Base-by-base conservation (phyloP, 2,797 vertebrate species). In the Rhinoraja longicauda region DNA sequence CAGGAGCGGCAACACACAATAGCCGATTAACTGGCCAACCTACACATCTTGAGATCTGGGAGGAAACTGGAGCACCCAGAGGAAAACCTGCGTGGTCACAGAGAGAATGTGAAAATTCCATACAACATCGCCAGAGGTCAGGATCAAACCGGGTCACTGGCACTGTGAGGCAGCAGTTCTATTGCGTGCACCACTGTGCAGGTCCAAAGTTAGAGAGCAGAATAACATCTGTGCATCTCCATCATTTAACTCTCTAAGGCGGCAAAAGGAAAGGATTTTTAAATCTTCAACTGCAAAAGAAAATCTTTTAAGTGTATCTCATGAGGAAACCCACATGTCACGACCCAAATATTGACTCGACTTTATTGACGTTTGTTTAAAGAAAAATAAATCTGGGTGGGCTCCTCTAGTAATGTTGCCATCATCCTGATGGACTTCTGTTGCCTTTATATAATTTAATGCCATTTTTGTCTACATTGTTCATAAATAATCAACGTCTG, bases 301-400 rank as follows among this genome's bases (percentile, higher is more conserved):
- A 84, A 57, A n/a, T 53, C 13, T 39, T 67, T 64, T 88, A 32
- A 32, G 84, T 88, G 59, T n/a, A 13, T 88, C 13, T 19, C 59
- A n/a, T 88, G 59, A 86, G n/a, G 84, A n/a, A 88, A 88, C 32
- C 84, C n/a, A 67, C 84, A 88, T 64, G 32, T 67, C n/a, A 67
- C n/a, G 36, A 64, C 17, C 62, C n/a, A 88, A 86, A 24, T 67
- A 67, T 36, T 88, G 84, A 88, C 36, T 19, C 62, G 36, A 7
- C 62, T 88, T 9, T 10, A 88, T 32, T 88, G 84, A 3, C 39
- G 8, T 21, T n/a, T 15, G 53, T 67, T 19, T 21, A 8, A n/a
- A 62, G 29, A 12, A 2, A 32, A 1, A 62, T 88, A 88, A n/a
- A 7, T 88, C n/a, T 88, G 19, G 2, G n/a, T 19, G 8, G 62